Evolutionary conservation across 2,888 invertebrate genomes (phyloP).

Genomic region (Patella pellucida): DNA sequence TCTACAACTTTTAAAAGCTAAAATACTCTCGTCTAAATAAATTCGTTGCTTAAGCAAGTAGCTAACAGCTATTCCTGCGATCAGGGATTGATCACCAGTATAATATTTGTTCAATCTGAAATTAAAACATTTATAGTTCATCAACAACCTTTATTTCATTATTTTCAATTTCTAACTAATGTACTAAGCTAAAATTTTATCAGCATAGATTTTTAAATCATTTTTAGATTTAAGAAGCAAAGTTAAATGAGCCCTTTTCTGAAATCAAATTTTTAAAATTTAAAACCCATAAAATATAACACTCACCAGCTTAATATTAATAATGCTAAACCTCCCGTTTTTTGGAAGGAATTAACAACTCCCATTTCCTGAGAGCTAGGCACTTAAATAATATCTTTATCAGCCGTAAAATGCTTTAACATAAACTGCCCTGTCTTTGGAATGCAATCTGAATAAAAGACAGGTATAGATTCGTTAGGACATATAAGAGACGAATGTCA

Average conservation of each 20-base stretch:
- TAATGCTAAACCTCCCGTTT: slow-evolving; percentile 14
- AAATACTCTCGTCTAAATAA: slow-evolving; percentile 5
- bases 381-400: slow-evolving; percentile 20
- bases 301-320: slow-evolving; percentile 13
- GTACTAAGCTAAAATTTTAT: neutral
- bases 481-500: too few relatives aligned
- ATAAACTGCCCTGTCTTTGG: slow-evolving; percentile 25
- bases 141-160: too few relatives aligned
- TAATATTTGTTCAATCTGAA: slow-evolving; percentile 7
- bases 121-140: neutral
- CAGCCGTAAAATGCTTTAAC: slow-evolving; percentile 22
- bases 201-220: neutral
- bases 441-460: slow-evolving; percentile 25
- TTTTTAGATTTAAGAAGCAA: neutral
- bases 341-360: slow-evolving; percentile 23
- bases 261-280: neutral
- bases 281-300: neutral
- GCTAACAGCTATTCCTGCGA: neutral
- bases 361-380: slow-evolving; percentile 28
- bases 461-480: too few relatives aligned
- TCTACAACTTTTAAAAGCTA: slow-evolving; percentile 3
- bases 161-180: too few relatives aligned
- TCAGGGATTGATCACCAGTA: neutral
- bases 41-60: slow-evolving; percentile 9
- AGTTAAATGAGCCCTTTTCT: neutral